Base-by-base conservation (phyloP, 2,113 vertebrate species). In the Oenanthe melanoleuca region DNA sequence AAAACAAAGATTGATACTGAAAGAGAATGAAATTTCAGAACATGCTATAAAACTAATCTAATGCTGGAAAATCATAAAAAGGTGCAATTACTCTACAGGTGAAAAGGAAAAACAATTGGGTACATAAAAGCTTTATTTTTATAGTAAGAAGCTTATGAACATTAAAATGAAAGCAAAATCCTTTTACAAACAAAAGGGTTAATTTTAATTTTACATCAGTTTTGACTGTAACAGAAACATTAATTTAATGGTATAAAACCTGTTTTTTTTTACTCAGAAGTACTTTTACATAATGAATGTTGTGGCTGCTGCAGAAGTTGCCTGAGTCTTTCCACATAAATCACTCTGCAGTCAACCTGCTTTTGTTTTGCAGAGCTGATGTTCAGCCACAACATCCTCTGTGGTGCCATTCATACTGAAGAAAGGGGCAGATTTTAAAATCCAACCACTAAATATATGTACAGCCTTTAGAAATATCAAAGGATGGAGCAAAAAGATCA, bases 21-120 rank as follows among this genome's bases (percentile, higher is more conserved):
- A 95, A 95, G 90, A 92, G 97, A 98, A 97, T 96, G 84, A 97
- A 97, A 96, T 97, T 98, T 96, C 91, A 93, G 80, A 96, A 92
- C 80, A 49, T 56, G 75, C 81, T 81, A 89, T 94, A 97, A 97
- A 97, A 96, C 97, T 97, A 97, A 96, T 94, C 81, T 95, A 96
- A 95, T 96, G 94, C 90, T 95, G 95, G 89, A 94, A 97, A 95
- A 95, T 63, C 56, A 89, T 94, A 80, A 97, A 95, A 95, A 97
- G 89, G 72, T 94, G 74, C 80, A 97, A 97, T 97, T 96, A 94
- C 86, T 95, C 65, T 93, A 93, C 80, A 97, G 93, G 91, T 96
- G 73, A 95, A 96, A 97, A 86, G 47, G 45, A 74, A 88, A 97
- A 97, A 74, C 95, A 93, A 96, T 84, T 95, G 88, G 65, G 87